Conservation (phyloP, 2,888 invertebrate species). For the Alloscopus bannaensis region DNA sequence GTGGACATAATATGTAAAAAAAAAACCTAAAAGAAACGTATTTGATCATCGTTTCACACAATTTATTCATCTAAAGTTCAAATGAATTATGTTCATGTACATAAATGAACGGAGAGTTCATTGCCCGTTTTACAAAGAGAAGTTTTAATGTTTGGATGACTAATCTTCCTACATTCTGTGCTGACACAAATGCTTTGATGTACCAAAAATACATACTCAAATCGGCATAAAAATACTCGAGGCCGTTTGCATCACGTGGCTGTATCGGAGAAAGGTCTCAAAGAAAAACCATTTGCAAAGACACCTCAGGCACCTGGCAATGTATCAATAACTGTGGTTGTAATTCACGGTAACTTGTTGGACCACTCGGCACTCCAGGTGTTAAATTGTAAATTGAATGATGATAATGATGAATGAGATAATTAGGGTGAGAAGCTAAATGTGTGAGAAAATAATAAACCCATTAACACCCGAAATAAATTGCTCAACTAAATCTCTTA, state of each 20-base stretch:
- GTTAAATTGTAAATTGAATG: neutral
- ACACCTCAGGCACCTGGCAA: neutral
- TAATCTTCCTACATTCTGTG: no score
- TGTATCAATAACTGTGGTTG: neutral
- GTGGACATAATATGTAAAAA: no score
- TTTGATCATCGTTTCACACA: no score
- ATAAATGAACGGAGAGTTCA: no score
- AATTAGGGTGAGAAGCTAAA: neutral
- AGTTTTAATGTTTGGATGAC: no score
- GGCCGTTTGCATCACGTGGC: neutral
- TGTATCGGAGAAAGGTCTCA: neutral
- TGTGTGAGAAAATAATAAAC: neutral
- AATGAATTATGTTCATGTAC: no score
- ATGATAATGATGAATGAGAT: conserved; percentile 16
- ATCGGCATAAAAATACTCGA: neutral
- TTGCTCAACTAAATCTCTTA: neutral
- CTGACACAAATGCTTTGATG: neutral
- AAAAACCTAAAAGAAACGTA: no score
- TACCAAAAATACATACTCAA: neutral
- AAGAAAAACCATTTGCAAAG: neutral
- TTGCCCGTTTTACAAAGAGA: no score
- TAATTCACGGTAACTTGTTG: neutral
- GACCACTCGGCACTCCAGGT: neutral
- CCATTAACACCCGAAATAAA: neutral
- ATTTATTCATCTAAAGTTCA: no score